Base-by-base conservation (phyloP, 2,113 vertebrate species). In the Nicator chloris region DNA sequence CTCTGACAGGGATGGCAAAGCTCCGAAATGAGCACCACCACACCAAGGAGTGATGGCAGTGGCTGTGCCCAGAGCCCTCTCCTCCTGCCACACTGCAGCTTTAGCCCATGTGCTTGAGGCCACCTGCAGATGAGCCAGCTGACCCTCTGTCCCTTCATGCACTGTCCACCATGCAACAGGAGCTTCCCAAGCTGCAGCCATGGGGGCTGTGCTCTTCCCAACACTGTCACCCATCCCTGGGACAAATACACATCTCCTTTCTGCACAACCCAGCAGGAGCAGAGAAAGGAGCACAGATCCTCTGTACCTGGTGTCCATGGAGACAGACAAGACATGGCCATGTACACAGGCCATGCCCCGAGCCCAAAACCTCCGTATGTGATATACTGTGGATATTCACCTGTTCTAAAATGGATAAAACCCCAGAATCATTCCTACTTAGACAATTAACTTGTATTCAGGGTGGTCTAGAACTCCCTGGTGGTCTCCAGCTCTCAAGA, bases 281-380 rank as follows among this genome's bases (percentile, higher is more conserved):
- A 86, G 39, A 76, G 75, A 64, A 79, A 44, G 35, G 24, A 77
- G 51, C 20, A 68, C 27, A 30, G 64, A 45, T 19, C 9, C 51
- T 69, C 50, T 27, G 0, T 2, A 20, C 24, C 19, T 40, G 35
- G 10, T 54, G 42, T 9, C 54, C 40, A 33, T 3, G 28, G 42
- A 54, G 26, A 68, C 20, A 64, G 13, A 37, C 50, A 51, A 51
- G 63, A 40, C 40, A 28, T 0, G 16, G 64, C 28, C 64, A 60
- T 12, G 31, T 26, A 56, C 37, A 49, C 4, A 37, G 30, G 21
- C 4, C 4, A 0, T 19, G 15, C 26, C 33, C 51, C 0, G 0
- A 79, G 27, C 15, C 50, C 2, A 2, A 83, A 71, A 50, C 21
- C 47, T 73, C 47, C 16, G 3, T 6, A 2, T 15, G 15, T 9